Evolutionary conservation across 1,140 invertebrate genomes (phyloP).

Genomic region (Asobara japonica): DNA sequence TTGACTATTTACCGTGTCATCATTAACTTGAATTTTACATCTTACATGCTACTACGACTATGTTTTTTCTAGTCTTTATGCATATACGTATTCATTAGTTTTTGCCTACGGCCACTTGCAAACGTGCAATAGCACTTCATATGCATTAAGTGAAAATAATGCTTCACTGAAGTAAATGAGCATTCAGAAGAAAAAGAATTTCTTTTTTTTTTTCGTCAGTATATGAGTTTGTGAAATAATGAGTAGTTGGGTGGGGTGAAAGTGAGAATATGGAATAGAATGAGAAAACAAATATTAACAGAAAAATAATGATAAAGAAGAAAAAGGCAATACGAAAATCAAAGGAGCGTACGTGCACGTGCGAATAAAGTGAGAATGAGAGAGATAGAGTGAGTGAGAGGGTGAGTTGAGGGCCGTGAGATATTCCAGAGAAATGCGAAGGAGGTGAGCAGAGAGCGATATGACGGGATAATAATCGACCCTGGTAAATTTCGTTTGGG

Average conservation of each 20-base stretch:
- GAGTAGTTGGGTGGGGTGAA: not conserved
- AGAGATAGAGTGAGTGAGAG: not conserved
- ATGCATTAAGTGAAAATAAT: too few species aligned
- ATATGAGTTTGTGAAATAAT: slow-evolving; percentile 8
- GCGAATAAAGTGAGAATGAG: too few species aligned
- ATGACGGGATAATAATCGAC: slow-evolving; percentile 34
- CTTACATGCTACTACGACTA: too few species aligned
- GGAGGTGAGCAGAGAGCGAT: slow-evolving; percentile 17
- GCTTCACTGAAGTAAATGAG: too few species aligned
- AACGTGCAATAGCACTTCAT: too few species aligned
- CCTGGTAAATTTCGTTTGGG: slow-evolving; percentile 29
- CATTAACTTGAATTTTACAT: too few species aligned
- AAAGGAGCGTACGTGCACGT: slow-evolving; percentile 12
- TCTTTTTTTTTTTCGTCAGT: too few species aligned
- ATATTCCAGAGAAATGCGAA: slow-evolving; percentile 29
- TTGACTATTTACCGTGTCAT: too few species aligned
- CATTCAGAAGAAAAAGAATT: too few species aligned
- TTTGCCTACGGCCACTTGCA: too few species aligned
- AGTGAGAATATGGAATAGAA: not conserved
- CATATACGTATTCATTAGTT: too few species aligned
- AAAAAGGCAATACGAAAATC: not conserved
- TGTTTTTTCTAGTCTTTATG: too few species aligned
- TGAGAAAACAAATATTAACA: slow-evolving; percentile 12
- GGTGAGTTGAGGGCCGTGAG: slow-evolving; percentile 13
- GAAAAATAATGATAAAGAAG: slow-evolving; percentile 8